Conservation (phyloP, 2,113 vertebrate genomes). For the Sphyrna mokarran region DNA sequence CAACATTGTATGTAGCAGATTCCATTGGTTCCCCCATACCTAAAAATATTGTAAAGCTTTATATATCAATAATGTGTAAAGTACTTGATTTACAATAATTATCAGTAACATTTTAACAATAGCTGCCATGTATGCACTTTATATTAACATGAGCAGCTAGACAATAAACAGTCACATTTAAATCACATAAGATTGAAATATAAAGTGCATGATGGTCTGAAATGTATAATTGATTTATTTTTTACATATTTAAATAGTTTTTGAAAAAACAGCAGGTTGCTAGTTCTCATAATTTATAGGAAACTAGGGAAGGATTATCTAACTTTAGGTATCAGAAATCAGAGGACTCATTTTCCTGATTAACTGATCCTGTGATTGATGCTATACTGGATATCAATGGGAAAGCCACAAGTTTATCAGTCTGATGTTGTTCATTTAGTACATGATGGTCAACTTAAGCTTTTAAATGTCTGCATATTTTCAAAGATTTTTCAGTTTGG, state of each 20-base stretch:
- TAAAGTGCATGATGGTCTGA: background rate
- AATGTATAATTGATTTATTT: background rate
- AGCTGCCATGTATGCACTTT: background rate
- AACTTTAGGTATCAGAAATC: background rate
- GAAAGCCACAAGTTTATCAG: background rate
- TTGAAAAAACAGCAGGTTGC: background rate
- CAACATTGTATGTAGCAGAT: background rate
- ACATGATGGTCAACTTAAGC: background rate
- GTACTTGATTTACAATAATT: background rate
- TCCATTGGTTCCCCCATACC: background rate
- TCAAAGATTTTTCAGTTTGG: background rate
- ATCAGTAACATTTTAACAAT: background rate
- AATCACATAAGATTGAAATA: background rate
- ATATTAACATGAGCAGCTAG: background rate
- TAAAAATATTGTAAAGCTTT: slow-evolving; percentile 19
- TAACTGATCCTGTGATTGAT: background rate
- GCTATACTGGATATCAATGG: background rate
- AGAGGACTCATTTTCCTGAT: background rate
- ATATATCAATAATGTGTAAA: background rate
- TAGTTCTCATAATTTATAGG: background rate
- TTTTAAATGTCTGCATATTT: background rate
- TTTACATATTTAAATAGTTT: background rate
- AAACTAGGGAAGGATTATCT: background rate
- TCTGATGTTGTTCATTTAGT: background rate
- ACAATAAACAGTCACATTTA: background rate